Evolutionary conservation across 1,140 invertebrate genomes (phyloP), one percentile per base, ranked within the genome.

Genomic region (Aphelenchoides fujianensis): DNA sequence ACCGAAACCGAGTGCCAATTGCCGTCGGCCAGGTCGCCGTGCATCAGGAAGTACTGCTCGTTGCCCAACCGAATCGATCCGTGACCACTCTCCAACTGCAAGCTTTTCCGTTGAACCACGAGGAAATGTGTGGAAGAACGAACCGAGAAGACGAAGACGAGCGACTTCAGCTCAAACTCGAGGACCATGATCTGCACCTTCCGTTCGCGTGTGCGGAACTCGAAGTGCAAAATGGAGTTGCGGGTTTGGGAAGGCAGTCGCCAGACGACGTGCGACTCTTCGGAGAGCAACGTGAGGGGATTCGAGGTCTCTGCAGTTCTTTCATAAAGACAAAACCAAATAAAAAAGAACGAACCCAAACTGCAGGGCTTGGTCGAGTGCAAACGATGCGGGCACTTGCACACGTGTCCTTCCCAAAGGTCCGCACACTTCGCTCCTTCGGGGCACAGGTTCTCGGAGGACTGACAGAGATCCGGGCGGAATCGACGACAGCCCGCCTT

Each of bases 31-130:
- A 79, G 31, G 3, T 63, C 31, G 0, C 79, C 74, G 53, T 71
- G 77, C 0, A 76, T 55, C 19, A 81, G 32, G 7, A 81, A 67
- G 34, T 79, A 79, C 37, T 78, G 67, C 19, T 81, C 78, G 3
- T 54, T 31, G 31, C 69, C 72, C 28, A 81, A 53, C 48, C 67
- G 71, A 61, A 81, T 48, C 3, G 69, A 55, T 23, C 36, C 72
- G 23, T 80, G 71, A 16, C 81, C 82, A 62, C 72, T 79, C 54
- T 82, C 82, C 12, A 84, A 35, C 79, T 81, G 54, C n/a, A 68
- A 81, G 83, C 53, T 0, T 5, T 5, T 36, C 0, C 19, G n/a
- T 37, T 28, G 63, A 73, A 73, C 23, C 54, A 0, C 28, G 30
- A 34, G 70, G 31, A 34, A 37, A 74, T 16, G 9, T 2, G 34